Conservation (phyloP, 2,113 vertebrate genomes). For the Ceratotherium simum region DNA sequence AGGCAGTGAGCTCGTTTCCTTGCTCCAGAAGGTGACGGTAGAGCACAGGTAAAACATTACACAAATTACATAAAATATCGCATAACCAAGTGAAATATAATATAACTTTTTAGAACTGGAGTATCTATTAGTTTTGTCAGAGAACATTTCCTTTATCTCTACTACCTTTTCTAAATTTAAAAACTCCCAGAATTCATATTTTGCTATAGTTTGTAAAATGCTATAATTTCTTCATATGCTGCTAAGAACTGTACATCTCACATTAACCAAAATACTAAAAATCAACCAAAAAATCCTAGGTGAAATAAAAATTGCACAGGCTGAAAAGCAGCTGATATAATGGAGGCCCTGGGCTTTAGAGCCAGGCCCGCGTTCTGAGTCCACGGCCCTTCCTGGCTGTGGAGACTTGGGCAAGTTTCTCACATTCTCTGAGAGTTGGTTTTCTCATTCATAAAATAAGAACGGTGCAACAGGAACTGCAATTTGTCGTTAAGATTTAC, state of each 20-base stretch:
- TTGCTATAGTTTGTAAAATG: constrained; percentile 36
- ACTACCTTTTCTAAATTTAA: background rate
- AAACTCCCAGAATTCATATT: background rate
- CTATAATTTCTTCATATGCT: background rate
- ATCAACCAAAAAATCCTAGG: background rate
- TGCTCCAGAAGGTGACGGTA: background rate
- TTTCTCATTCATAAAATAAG: background rate
- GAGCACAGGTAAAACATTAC: background rate
- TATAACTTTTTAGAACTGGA: background rate
- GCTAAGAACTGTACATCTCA: background rate
- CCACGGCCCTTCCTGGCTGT: background rate
- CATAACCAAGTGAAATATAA: background rate
- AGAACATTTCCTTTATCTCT: background rate
- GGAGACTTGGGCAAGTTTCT: background rate
- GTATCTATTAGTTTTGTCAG: background rate
- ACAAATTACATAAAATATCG: background rate
- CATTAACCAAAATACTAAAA: background rate
- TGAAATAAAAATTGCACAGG: background rate
- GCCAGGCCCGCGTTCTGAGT: background rate
- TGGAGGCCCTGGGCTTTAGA: background rate
- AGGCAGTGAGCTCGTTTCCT: constrained; percentile 63
- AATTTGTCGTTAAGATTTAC: constrained; percentile 24
- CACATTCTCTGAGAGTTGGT: background rate
- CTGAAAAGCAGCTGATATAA: background rate
- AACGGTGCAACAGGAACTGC: background rate